Evolutionary conservation across 2,797 vertebrate genomes (phyloP).

Genomic region (Enteromius anoplus): DNA sequence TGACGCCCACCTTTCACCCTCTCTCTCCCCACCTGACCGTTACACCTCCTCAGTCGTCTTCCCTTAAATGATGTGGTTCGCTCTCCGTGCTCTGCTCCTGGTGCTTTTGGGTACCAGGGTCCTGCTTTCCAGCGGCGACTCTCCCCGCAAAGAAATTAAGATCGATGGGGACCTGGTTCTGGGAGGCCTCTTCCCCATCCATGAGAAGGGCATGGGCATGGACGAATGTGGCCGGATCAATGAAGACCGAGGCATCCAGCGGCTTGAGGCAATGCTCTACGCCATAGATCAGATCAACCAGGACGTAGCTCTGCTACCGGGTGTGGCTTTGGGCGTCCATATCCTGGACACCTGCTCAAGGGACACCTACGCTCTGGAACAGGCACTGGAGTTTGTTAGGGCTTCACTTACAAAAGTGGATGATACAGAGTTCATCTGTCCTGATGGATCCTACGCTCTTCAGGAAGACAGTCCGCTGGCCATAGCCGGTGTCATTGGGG

Average conservation of each 20-base stretch:
- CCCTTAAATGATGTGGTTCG: slow-evolving; percentile 82
- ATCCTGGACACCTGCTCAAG: slow-evolving; percentile 97
- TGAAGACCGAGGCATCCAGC: slow-evolving; percentile 94
- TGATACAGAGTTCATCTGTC: slow-evolving; percentile 97
- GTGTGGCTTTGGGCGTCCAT: slow-evolving; percentile 93
- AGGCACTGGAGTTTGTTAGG: slow-evolving; percentile 96
- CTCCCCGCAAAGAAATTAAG: slow-evolving; percentile 92
- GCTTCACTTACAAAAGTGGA: slow-evolving; percentile 98
- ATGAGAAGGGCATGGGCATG: slow-evolving; percentile 92
- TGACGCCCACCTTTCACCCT: slow-evolving; percentile 53
- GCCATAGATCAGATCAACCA: slow-evolving; percentile 96
- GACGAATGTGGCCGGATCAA: slow-evolving; percentile 97
- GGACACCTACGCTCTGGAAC: slow-evolving; percentile 93
- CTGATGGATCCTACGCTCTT: slow-evolving; percentile 94
- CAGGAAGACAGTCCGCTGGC: slow-evolving; percentile 93
- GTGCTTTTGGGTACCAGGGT: slow-evolving; percentile 78
- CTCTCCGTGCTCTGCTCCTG: slow-evolving; percentile 81
- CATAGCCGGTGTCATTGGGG: slow-evolving; percentile 93
- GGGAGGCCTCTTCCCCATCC: slow-evolving; percentile 95
- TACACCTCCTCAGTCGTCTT: slow-evolving; percentile 41
- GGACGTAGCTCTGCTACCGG: slow-evolving; percentile 86
- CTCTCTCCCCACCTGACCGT: slow-evolving; percentile 49
- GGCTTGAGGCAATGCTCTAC: slow-evolving; percentile 97
- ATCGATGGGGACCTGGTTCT: slow-evolving; percentile 97
- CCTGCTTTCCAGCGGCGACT: slow-evolving; percentile 87